Conservation (phyloP, 1,140 invertebrate genomes). For the Drosophila truncata region DNA sequence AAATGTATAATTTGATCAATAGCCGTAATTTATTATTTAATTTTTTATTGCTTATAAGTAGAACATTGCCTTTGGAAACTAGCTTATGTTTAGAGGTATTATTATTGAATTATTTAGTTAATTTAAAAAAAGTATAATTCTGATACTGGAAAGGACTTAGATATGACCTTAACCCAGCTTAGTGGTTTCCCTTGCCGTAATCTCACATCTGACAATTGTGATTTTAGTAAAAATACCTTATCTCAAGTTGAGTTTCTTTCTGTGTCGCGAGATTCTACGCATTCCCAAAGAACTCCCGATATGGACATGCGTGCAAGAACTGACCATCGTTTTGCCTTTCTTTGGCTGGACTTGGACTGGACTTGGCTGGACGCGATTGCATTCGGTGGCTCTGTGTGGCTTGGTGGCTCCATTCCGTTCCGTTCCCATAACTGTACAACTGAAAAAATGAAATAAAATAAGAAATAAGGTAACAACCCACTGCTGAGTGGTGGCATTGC, state of each 20-base stretch:
- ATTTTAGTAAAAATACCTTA: neutral
- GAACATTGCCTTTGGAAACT: neutral
- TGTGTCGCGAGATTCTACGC: conserved; percentile 33
- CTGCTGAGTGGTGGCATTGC: conserved; percentile 45
- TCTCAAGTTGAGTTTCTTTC: conserved; percentile 1
- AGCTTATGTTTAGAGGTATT: neutral
- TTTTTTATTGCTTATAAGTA: neutral
- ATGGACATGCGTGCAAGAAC: conserved; percentile 53
- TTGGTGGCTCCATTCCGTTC: conserved; percentile 33
- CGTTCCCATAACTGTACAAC: conserved; percentile 50
- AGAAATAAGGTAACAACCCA: conserved; percentile 33
- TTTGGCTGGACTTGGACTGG: conserved; percentile 22
- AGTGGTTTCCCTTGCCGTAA: neutral
- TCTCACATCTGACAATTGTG: neutral
- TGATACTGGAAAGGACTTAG: neutral
- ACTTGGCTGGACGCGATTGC: conserved; percentile 22
- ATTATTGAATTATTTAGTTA: too few species aligned
- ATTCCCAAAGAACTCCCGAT: conserved; percentile 49
- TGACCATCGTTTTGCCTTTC: conserved; percentile 41
- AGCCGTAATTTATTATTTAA: neutral
- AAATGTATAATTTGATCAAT: neutral
- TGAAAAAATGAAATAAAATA: conserved; percentile 23
- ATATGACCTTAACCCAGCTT: neutral
- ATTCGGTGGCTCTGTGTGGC: conserved; percentile 28
- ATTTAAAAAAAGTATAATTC: too few species aligned